Percentiles rank a stretch among this genome's conserved stretches.
phyloP scores from a whole-genome alignment of 2,888 invertebrate species.

The Eucera pruinosa region DNA sequence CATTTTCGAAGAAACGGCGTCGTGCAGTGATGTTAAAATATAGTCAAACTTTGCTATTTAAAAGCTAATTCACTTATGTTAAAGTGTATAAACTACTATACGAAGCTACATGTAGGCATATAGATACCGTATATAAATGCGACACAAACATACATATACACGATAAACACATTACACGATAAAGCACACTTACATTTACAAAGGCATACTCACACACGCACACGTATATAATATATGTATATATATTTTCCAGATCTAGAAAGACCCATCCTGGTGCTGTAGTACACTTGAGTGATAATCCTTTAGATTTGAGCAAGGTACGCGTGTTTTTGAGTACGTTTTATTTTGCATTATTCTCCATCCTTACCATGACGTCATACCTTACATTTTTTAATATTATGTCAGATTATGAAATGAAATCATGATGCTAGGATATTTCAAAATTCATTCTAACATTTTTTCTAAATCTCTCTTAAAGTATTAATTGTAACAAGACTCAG shows the following conservation, averaged over 20 bases:
- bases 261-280: slow-evolving; percentile 98
- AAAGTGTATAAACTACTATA: slow-evolving; percentile 30
- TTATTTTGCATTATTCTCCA: slow-evolving; percentile 74
- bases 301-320: slow-evolving; percentile 98
- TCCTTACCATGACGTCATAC: slow-evolving; percentile 69
- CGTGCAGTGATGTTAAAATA: neutral
- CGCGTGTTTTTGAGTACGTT: slow-evolving; percentile 75
- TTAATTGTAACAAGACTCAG: slow-evolving; percentile 54
- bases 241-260: slow-evolving; percentile 90
- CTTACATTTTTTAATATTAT: slow-evolving; percentile 55
- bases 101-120: slow-evolving; percentile 43
- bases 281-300: slow-evolving; percentile 98
- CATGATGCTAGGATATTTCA: slow-evolving; percentile 41
- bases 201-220: slow-evolving; percentile 16
- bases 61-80: neutral
- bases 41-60: neutral
- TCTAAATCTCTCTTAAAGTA: slow-evolving; percentile 37
- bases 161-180: neutral
- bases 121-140: slow-evolving; percentile 22
- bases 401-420: slow-evolving; percentile 32
- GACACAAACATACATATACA: neutral
- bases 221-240: slow-evolving; percentile 66
- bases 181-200: neutral
- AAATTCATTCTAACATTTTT: slow-evolving; percentile 42
- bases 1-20: neutral